Conservation (phyloP, 2,797 vertebrate species). For the Ambastaia sidthimunki region DNA sequence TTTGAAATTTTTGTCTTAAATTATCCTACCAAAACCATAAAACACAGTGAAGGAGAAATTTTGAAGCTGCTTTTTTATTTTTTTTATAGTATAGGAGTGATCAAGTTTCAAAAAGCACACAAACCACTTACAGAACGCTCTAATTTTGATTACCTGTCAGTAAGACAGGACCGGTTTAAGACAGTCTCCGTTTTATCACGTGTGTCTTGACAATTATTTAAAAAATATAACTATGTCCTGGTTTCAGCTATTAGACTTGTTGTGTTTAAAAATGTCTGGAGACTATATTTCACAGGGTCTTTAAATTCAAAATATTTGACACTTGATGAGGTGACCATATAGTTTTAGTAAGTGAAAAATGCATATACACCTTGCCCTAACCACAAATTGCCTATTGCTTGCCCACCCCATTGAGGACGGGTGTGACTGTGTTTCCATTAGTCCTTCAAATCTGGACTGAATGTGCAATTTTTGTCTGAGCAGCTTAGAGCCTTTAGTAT, state of each 20-base stretch:
- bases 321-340: neutral
- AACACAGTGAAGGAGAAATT: neutral
- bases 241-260: too few relatives aligned
- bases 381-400: constrained; percentile 8
- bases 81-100: neutral
- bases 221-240: too few relatives aligned
- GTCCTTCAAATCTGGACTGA: neutral
- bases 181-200: too few relatives aligned
- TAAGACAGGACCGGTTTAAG: too few relatives aligned
- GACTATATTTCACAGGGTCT: too few relatives aligned
- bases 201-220: too few relatives aligned
- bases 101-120: neutral
- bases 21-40: too few relatives aligned
- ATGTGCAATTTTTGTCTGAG: constrained; percentile 1
- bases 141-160: too few relatives aligned
- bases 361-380: neutral
- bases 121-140: too few relatives aligned
- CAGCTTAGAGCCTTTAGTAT: neutral
- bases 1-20: too few relatives aligned
- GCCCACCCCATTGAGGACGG: neutral
- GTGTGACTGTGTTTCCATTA: neutral
- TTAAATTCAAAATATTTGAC: too few relatives aligned
- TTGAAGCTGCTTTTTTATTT: neutral
- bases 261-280: too few relatives aligned
- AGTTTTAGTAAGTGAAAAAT: neutral